Base-by-base conservation (phyloP, 2,113 vertebrate genomes). In the Brachyhypopomus gauderio region DNA sequence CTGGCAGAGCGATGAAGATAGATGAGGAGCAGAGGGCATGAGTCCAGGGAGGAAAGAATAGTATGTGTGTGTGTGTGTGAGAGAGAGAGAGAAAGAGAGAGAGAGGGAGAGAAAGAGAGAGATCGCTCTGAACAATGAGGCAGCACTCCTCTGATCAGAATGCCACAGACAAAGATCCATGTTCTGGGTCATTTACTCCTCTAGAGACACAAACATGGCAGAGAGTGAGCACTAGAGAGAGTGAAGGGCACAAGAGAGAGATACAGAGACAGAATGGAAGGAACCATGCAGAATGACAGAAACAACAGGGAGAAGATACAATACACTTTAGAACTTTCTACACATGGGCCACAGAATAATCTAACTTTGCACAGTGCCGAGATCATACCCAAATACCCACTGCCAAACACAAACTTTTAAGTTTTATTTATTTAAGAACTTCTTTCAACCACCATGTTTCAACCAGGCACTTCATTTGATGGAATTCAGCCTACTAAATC, bases 101-200 rank as follows among this genome's bases (percentile, higher is more conserved):
- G 85, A 2, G 70, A 62, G 71, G 27, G 25, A 38, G 45, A 55
- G 76, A 76, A 71, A 64, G 59, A 76, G 75, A 75, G 45, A 78
- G 76, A 41, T 78, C 81, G 9, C 45, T 59, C 64, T 60, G 86
- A 80, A 88, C 89, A 91, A 91, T 90, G 90, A 93, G 90, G 82
- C 90, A 67, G 85, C 85, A 84, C 87, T 52, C 63, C 85, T 85
- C 86, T 86, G 89, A 88, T 90, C 91, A 90, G 87, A 89, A 89
- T 86, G 81, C 82, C 81, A 86, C 84, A 86, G 88, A 92, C 91
- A 92, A 88, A 88, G 87, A 88, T 89, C 90, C 88, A 71, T 87
- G 90, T 90, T 90, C 87, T 90, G 90, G 83, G 88, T 89, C 90
- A 91, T 93, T 92, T 91, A 87, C 86, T 84, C 86, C 85, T 62